Conservation (phyloP, 2,797 vertebrate species). For the Holocentrus rufus region DNA sequence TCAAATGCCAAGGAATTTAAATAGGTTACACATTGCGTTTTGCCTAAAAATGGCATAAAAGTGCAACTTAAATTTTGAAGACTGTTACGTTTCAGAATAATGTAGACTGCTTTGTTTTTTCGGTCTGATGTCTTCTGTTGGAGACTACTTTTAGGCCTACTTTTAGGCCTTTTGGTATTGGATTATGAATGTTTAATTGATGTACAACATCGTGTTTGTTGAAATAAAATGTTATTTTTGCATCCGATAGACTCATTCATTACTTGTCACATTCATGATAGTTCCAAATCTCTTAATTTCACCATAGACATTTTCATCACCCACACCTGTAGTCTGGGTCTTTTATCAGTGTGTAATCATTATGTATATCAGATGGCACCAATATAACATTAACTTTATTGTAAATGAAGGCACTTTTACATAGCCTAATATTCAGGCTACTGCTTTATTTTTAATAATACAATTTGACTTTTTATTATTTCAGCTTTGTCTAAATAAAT, state of each 20-base stretch:
- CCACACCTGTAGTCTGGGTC: too few relatives aligned
- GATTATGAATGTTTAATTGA: constrained; percentile 54
- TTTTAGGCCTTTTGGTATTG: constrained; percentile 19
- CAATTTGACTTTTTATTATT: too few relatives aligned
- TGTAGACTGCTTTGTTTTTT: background rate
- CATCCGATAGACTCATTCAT: constrained; percentile 35
- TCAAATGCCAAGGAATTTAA: background rate
- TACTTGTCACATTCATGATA: background rate
- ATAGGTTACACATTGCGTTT: background rate
- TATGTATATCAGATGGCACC: too few relatives aligned
- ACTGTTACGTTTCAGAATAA: too few relatives aligned
- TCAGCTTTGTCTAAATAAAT: too few relatives aligned
- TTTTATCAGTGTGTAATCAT: too few relatives aligned
- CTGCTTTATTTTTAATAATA: too few relatives aligned
- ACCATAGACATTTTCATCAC: too few relatives aligned
- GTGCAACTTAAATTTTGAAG: background rate
- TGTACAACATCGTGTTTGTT: constrained; percentile 57
- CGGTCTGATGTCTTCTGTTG: background rate
- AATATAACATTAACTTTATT: too few relatives aligned
- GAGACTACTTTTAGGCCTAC: background rate
- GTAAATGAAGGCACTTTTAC: too few relatives aligned
- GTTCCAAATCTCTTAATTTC: too few relatives aligned
- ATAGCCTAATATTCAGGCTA: too few relatives aligned
- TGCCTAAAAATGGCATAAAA: constrained; percentile 25
- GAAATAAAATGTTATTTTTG: constrained; percentile 75